Base-by-base conservation (phyloP, 2,797 vertebrate genomes). In the Melanotaenia parkinsoni region DNA sequence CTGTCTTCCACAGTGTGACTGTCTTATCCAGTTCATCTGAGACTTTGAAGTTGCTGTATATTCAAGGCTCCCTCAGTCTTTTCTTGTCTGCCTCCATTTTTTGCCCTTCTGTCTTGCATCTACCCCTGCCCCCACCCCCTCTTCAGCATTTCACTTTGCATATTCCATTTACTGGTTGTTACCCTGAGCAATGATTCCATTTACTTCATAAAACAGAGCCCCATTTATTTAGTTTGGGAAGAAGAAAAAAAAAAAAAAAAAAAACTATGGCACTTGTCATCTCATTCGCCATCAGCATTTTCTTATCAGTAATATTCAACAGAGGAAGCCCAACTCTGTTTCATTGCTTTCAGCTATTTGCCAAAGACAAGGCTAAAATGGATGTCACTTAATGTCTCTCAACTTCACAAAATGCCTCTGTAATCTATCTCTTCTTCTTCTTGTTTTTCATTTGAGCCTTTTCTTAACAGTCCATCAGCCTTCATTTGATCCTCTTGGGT, bases 141-240 rank as follows among this genome's bases (percentile, higher is more conserved):
- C 45, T 82, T 91, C 84, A 84, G 68, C 74, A 86, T 89, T 90
- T 92, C 84, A 89, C 86, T 91, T 90, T 93, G 93, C 92, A 94
- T 94, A 94, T 94, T 93, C 89, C 92, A 95, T 95, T 96, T 90
- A 91, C 92, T 92, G 94, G 43, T 91, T 87, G 94, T 93, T 93
- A 96, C 94, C 93, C 89, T 92, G 91, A 96, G 94, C 93, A 85
- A 93, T 93, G 94, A 94, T 94, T 89, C 90, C 88, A 94, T 94
- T 92, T 93, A 88, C 81, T 88, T 85, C 80, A 64, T 53, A 91
- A 92, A 91, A 89, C 76, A 83, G 68, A 62, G 60, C 24, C 71
- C 77, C 81, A 88, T 93, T 92, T 91, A 85, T 91, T 91, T 86
- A 74, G 67, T 76, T 67, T 72, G 68, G 22, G 18, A 43, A 67